A percentile compares a stretch with the other conserved stretches of the same genome.
Evolutionary conservation across 1,140 invertebrate genomes (phyloP).

Genomic region (Portunus trituberculatus): DNA sequence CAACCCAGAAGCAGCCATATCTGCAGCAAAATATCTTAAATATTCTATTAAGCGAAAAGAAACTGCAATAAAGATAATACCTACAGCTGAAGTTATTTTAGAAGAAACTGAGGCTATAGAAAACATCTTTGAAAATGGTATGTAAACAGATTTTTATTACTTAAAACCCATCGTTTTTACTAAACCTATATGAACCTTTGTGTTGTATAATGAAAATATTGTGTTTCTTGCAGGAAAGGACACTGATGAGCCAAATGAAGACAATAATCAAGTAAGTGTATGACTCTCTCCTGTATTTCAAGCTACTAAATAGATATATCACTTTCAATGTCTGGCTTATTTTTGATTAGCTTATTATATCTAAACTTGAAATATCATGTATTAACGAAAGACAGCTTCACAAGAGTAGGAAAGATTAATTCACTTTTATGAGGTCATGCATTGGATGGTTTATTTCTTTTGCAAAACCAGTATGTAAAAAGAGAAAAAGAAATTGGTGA

Average conservation of each 20-base stretch:
- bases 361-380: no score
- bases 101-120: constrained; percentile 90
- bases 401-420: no score
- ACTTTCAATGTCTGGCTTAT: no score
- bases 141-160: constrained; percentile 2
- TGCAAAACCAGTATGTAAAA: no score
- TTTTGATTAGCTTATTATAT: no score
- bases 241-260: not conserved
- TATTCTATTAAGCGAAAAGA: constrained; percentile 90
- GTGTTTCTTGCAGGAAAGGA: not conserved
- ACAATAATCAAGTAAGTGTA: not conserved
- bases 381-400: no score
- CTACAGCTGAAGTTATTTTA: constrained; percentile 88
- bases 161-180: not conserved
- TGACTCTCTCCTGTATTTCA: no score
- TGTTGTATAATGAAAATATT: not conserved
- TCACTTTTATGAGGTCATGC: no score
- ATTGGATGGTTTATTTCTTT: no score
- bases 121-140: constrained; percentile 79
- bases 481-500: no score
- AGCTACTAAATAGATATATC: no score
- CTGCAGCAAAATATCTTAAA: constrained; percentile 96
- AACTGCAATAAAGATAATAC: constrained; percentile 88
- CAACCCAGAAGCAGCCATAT: constrained; percentile 93
- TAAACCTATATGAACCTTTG: not conserved